Percentiles rank a stretch among this genome's conserved stretches.
These are phyloP conservation scores for Manis pentadactyla DNA, from an alignment of 2,797 vertebrate genomes.

Conservation along the genomic window DNA sequence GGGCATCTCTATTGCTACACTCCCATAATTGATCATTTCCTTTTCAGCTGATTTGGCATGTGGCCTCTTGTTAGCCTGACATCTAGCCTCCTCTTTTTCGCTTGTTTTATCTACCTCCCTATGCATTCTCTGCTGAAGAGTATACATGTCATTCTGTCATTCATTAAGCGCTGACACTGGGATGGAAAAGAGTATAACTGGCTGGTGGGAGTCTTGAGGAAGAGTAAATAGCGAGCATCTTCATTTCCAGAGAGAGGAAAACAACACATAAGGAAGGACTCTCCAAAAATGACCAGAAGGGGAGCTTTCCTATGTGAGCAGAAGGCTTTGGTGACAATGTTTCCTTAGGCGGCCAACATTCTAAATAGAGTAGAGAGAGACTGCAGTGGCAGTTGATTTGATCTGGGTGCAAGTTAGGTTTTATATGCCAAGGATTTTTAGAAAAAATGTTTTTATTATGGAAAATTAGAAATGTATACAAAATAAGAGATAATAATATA, in stretches of 20 bases:
- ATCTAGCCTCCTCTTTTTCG: not conserved
- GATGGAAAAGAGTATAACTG: not conserved
- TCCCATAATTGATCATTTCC: slow-evolving; percentile 53
- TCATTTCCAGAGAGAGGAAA: slow-evolving; percentile 40
- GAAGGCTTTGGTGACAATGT: not conserved
- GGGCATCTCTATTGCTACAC: slow-evolving; percentile 21
- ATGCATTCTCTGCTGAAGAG: not conserved
- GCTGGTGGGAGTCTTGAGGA: not conserved
- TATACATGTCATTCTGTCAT: slow-evolving; percentile 19
- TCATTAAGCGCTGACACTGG: not conserved
- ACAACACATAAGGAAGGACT: not conserved
- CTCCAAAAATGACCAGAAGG: not conserved
- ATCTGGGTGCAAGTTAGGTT: not conserved
- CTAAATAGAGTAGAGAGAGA: not conserved
- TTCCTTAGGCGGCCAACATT: not conserved
- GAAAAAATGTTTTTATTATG: not conserved
- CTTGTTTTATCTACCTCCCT: not conserved
- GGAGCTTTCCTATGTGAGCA: not conserved
- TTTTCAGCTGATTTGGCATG: not conserved
- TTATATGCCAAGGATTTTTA: not conserved
- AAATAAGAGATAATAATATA: slow-evolving; percentile 11
- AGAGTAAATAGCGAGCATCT: not conserved
- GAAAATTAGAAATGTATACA: slow-evolving; percentile 16
- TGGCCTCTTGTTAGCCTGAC: not conserved
- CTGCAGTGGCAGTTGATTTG: not conserved